Evolutionary conservation across 92 coral and sea anemone species (phyloP), one percentile per base, ranked within the genome.

Genomic region (Meandrina meandrites): DNA sequence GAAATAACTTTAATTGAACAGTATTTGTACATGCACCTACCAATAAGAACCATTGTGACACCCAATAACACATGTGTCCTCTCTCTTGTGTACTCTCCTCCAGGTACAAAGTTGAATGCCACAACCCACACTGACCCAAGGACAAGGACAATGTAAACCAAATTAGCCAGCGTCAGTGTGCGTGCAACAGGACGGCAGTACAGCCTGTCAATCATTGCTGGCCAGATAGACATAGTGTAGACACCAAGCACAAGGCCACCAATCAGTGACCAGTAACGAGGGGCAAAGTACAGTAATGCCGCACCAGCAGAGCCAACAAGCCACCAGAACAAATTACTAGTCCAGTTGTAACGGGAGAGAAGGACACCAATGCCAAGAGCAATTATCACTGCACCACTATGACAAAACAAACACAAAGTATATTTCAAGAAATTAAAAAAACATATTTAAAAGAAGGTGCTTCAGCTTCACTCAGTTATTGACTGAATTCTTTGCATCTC

Each of bases 51-150:
- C 99, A 96, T 96, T 16, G 93, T 77, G 53, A 96, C 76, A 0
- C 84, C 95, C 80, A 95, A 57, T 51, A 96, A 74, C 19, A 95
- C 78, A 80, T 95, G 94, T 0, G 99, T 96, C 80, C 97, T 90
- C 89, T 96, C 99, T 42, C 99, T 88, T 32, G 99, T 95, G 76
- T 91, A 91, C 64, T 90, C 98, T 48, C 99, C 99, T n/a, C 99
- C 99, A 8, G 99, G 99, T 22, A 96, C 99, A 90, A 95, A 96
- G 76, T 96, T 96, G 79, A 76, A 96, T 3, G 99, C 99, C 68
- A 96, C 99, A 22, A 96, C 99, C 99, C 99, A 96, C 42, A 95
- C 99, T 22, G 98, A 95, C 5, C 95, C 94, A 68, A 96, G 87
- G 42, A 86, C 78, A 31, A 96, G 93, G 53, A 96, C 69, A 36